Base-by-base conservation (phyloP, 2,113 vertebrate species). In the Sminthopsis crassicaudata region DNA sequence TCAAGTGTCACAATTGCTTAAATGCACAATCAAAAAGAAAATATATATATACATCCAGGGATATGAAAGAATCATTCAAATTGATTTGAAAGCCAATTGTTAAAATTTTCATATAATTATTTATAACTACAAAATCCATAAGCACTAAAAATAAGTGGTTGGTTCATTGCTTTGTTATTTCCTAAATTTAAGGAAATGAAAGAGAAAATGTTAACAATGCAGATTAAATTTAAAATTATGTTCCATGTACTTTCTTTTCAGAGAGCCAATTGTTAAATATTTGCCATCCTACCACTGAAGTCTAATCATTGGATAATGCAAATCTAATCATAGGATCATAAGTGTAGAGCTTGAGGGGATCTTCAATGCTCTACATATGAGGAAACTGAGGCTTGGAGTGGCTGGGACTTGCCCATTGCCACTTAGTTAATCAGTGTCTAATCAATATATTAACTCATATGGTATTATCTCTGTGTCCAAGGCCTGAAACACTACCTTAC, bases 1-100 rank as follows among this genome's bases (percentile, higher is more conserved):
- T 50, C 50, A 92, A 26, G 94, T 91, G 90, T 90, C 50, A 89
- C 8, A 52, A 51, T 91, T 91, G 0, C 25, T 42, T 84, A 22
- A 89, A 51, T 67, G 90, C n/a, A 91, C 3, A 27, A 42, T 94
- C 24, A 94, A 67, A 90, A 90, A 95, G 36, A 91, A 93, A 97
- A 93, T 0, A 42, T 42, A 93, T 0, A 42, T 42, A n/a, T 42
- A 84, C 16, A 42, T 84, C 19, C 67, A 84, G 6, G 19, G 36
- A n/a, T 22, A 23, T 84, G n/a, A 84, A 42, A 84, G n/a, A 84
- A 84, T 84, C 67, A 84, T 16, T 84, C n/a, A 84, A 84, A 84
- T 42, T 84, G 67, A 84, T 42, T 84, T 84, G 67, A n/a, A n/a
- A 84, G n/a, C 2, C 67, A 84, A 42, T 84, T 42, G n/a, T 84